These are phyloP conservation scores for Eumacrocentrus americanus DNA, from an alignment of 2,888 invertebrate species.

Conservation along the genomic window DNA sequence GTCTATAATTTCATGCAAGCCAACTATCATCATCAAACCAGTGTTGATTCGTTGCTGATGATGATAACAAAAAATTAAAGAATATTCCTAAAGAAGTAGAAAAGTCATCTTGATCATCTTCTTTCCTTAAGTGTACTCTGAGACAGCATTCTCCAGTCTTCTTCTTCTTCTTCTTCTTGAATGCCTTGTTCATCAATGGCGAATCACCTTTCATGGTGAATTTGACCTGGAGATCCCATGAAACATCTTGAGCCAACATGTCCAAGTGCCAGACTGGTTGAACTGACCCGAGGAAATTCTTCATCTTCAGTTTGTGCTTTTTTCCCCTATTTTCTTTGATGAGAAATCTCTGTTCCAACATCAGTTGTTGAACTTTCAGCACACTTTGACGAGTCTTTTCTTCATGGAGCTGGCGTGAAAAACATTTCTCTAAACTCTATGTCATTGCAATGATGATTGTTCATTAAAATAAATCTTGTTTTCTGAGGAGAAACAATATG, in stretches of 20 bases:
- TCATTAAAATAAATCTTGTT: no score
- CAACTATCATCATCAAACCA: no score
- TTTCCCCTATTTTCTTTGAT: not conserved
- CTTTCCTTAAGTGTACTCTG: not conserved
- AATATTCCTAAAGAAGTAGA: no score
- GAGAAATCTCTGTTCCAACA: not conserved
- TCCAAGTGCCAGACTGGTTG: not conserved
- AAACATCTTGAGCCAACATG: not conserved
- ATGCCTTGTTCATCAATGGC: not conserved
- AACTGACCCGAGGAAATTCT: constrained; percentile 16
- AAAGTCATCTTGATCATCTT: not conserved
- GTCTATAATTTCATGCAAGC: no score
- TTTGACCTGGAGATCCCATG: constrained; percentile 24
- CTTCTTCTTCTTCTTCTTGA: not conserved
- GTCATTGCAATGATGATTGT: no score
- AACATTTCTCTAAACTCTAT: no score
- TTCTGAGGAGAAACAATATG: no score
- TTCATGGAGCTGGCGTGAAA: no score
- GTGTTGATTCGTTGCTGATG: not conserved
- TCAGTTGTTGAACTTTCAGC: constrained; percentile 37
- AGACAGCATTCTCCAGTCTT: constrained; percentile 4
- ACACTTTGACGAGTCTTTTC: constrained; percentile 28
- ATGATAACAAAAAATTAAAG: not conserved
- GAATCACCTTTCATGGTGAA: constrained; percentile 21
- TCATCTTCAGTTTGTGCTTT: not conserved